Conservation (phyloP, 2,113 vertebrate genomes). For the Atherinomorus stipes region DNA sequence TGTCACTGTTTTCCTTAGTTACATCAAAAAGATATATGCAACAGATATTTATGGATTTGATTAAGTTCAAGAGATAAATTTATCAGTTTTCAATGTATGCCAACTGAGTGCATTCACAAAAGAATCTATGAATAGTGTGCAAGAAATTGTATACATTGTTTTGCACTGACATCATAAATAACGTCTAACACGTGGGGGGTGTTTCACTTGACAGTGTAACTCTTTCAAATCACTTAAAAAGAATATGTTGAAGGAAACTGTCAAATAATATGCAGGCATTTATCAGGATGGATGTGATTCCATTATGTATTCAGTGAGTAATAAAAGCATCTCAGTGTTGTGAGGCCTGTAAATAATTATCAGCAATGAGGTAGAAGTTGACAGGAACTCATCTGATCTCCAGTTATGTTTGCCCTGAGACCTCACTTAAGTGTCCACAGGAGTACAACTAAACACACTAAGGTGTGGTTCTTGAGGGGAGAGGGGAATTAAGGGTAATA, state of each 20-base stretch:
- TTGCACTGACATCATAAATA: conserved; percentile 35
- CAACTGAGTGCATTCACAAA: too few relatives aligned
- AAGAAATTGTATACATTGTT: too few relatives aligned
- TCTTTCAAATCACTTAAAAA: conserved; percentile 43
- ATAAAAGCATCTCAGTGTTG: not conserved
- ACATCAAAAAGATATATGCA: conserved; percentile 23
- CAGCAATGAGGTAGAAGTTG: conserved; percentile 26
- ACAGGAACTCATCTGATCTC: conserved; percentile 33
- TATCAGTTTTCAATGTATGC: too few relatives aligned
- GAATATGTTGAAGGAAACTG: conserved; percentile 36
- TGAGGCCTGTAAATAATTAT: conserved; percentile 15
- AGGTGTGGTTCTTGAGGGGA: not conserved
- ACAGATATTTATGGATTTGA: too few relatives aligned
- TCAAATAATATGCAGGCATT: conserved; percentile 26
- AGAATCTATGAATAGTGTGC: too few relatives aligned
- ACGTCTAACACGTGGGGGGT: conserved; percentile 25
- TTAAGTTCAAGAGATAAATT: conserved; percentile 17
- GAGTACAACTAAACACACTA: not conserved
- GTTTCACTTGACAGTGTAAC: not conserved
- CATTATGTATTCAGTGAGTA: conserved; percentile 24
- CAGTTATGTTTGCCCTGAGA: not conserved
- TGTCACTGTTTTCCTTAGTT: conserved; percentile 6
- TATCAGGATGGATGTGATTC: conserved; percentile 38
- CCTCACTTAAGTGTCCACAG: conserved; percentile 14
- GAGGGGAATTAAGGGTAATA: not conserved